phyloP scores from a whole-genome alignment of 1,140 invertebrate species.

The Nasonia giraulti region DNA sequence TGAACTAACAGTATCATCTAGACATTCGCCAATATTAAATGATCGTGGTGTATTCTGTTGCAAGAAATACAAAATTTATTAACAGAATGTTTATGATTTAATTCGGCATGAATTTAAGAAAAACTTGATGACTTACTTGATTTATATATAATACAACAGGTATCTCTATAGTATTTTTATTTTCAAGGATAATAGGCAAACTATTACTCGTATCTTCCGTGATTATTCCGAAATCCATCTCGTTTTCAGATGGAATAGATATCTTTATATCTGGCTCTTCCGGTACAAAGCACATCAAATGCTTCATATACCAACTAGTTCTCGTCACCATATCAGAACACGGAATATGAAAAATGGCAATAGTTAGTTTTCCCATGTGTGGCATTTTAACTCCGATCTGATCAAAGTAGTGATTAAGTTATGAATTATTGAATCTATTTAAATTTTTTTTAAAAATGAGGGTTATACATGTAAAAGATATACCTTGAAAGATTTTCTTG shows the following conservation, averaged over 20 bases:
- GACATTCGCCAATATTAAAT: constrained; percentile 54
- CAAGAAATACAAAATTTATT: constrained; percentile 9
- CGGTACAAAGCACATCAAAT: constrained; percentile 68
- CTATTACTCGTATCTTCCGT: constrained; percentile 56
- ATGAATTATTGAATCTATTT: neutral
- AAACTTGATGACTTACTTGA: constrained; percentile 59
- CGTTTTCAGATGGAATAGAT: constrained; percentile 51
- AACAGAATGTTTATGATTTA: constrained; percentile 21
- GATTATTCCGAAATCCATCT: constrained; percentile 61
- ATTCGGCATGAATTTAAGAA: constrained; percentile 31
- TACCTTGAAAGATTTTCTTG: constrained; percentile 62
- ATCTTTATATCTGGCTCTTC: constrained; percentile 64
- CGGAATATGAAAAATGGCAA: constrained; percentile 61
- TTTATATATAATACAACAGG: constrained; percentile 59
- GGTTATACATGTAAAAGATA: constrained; percentile 2
- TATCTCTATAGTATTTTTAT: constrained; percentile 66
- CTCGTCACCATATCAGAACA: constrained; percentile 67
- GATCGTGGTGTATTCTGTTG: constrained; percentile 51
- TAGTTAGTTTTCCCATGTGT: constrained; percentile 63
- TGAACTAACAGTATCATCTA: constrained; percentile 49
- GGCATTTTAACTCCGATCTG: constrained; percentile 65
- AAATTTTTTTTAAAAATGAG: neutral
- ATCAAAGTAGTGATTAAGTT: constrained; percentile 46
- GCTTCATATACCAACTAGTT: constrained; percentile 63
- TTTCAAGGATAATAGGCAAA: constrained; percentile 63